Evolutionary conservation across 2,797 vertebrate species (phyloP).

Genomic region (Vultur gryphus): DNA sequence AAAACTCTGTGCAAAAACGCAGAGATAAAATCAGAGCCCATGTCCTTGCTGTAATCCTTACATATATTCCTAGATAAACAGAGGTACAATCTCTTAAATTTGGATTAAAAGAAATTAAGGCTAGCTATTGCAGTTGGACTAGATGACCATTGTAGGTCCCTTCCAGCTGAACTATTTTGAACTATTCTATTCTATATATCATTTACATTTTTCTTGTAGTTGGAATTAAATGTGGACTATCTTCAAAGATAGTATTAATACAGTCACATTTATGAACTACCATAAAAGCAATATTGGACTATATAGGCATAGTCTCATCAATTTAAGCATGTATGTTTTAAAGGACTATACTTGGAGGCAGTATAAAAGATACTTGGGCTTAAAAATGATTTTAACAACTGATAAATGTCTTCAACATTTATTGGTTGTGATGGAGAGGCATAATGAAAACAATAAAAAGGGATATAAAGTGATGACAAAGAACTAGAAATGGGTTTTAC

Average conservation of each 20-base stretch:
- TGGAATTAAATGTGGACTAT: not conserved
- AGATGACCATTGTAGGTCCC: not conserved
- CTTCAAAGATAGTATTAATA: not conserved
- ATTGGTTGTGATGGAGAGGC: not conserved
- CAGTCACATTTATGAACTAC: not conserved
- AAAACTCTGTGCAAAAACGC: not conserved
- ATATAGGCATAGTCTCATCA: not conserved
- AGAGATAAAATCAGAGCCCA: not conserved
- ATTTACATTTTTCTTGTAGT: not conserved
- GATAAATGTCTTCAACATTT: not conserved
- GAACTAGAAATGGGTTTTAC: not conserved
- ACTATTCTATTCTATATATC: not conserved
- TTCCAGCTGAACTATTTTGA: not conserved
- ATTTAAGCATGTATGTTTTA: not conserved
- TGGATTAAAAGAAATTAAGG: not conserved
- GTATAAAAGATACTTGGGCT: not conserved
- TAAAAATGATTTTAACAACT: not conserved
- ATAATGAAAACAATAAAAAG: not conserved
- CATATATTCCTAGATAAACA: not conserved
- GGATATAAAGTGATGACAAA: not conserved
- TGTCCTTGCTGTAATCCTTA: not conserved
- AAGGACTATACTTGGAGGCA: not conserved
- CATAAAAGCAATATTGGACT: not conserved
- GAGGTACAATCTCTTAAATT: not conserved
- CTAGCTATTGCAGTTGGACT: not conserved